Evolutionary conservation across 2,113 vertebrate genomes (phyloP), one percentile per base, ranked within the genome.

Genomic region (Larimichthys crocea): DNA sequence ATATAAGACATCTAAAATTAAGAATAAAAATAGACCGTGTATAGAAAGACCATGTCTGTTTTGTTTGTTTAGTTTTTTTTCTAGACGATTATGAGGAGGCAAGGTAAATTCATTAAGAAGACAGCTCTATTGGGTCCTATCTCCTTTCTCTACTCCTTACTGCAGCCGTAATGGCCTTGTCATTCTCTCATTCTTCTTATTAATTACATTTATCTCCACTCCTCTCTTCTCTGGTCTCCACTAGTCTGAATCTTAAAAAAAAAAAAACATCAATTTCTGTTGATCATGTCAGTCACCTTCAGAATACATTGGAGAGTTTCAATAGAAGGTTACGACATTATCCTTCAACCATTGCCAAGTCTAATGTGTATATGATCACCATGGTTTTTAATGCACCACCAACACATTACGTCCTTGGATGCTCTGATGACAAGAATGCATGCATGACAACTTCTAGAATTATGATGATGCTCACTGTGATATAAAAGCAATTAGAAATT

Each of bases 151-250:
- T 64, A 50, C 61, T 68, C 44, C 69, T 70, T 60, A 65, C 64
- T 79, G 46, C 55, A 77, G 70, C 75, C 60, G 67, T 86, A 86
- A 88, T 80, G 77, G 79, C 63, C 74, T 81, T 76, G 83, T 62
- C 29, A 9, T 74, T 65, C 62, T 83, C 73, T 75, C 52, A 59
- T 84, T 86, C 50, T 72, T 44, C 57, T 52, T 50, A 31, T 68
- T 66, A 72, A 89, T 88, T 86, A 69, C 59, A 11, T 62, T 24
- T 48, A 15, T 77, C 26, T 50, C 11, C 22, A 40, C 50, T 12
- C 5, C 50, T 61, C 9, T 74, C 56, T 29, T 50, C 22, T 74
- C 29, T 66, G 42, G 19, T 49, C 31, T 86, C 11, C 20, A 19
- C 20, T 75, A 49, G 35, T 57, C 17, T 55, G 59, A 9, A 61